These are phyloP conservation scores for Crocidura indochinensis DNA, from an alignment of 2,797 vertebrate genomes.

Conservation along the genomic window DNA sequence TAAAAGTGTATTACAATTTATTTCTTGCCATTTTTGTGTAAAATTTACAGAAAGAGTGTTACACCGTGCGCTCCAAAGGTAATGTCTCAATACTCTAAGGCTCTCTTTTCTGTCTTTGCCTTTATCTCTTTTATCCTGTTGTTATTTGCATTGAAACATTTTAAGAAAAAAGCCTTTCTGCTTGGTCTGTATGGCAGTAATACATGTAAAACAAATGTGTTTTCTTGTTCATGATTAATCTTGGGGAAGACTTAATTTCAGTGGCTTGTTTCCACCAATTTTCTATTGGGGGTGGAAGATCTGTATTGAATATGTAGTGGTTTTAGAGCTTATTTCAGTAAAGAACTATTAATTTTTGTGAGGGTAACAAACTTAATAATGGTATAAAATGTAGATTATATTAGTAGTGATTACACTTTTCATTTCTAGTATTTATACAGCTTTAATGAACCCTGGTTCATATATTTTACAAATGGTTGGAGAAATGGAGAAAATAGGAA, in stretches of 20 bases:
- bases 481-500: background rate
- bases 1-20: conserved; percentile 99
- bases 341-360: conserved; percentile 58
- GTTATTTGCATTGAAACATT: conserved; percentile 90
- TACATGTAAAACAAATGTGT: conserved; percentile 72
- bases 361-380: conserved; percentile 52
- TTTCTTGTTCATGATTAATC: conserved; percentile 68
- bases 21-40: conserved; percentile 99
- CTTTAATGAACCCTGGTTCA: conserved; percentile 54
- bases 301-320: background rate
- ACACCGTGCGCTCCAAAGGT: conserved; percentile 99
- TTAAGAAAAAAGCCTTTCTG: conserved; percentile 64
- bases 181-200: conserved; percentile 78
- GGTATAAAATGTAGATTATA: conserved; percentile 28
- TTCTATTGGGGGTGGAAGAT: conserved; percentile 16
- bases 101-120: conserved; percentile 90
- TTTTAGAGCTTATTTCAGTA: conserved; percentile 60
- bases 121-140: conserved; percentile 93
- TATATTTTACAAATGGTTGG: conserved; percentile 36
- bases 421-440: conserved; percentile 54
- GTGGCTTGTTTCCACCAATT: conserved; percentile 61
- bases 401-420: conserved; percentile 42
- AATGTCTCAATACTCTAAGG: conserved; percentile 99
- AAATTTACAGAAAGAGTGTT: conserved; percentile 99
- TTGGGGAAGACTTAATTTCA: conserved; percentile 61